Evolutionary conservation across 2,113 vertebrate genomes (phyloP), one percentile per base, ranked within the genome.

Genomic region (Pogona vitticeps): DNA sequence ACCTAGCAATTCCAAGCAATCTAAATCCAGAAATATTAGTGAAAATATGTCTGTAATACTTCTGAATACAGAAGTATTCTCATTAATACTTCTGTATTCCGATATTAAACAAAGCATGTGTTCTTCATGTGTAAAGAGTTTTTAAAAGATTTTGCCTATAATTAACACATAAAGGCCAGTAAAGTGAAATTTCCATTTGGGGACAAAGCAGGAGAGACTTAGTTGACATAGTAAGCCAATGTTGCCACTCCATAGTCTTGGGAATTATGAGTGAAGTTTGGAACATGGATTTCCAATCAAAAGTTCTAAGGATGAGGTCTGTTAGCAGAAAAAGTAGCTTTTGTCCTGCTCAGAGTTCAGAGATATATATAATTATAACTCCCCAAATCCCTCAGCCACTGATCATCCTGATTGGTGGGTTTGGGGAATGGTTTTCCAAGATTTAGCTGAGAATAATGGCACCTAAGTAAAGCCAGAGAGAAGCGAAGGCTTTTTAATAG

Each of bases 1-100:
- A 82, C 5, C 40, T n/a, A 1, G 42, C 61, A 73, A 8, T 26
- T 78, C 52, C 46, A 3, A 33, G 13, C 33, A 77, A 2, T 84
- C 76, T 86, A 81, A 91, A 78, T 1, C 80, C 67, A 89, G 72
- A 40, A 78, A 70, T 68, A 87, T 89, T 68, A 82, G 86, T 83
- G 78, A 20, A 12, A 81, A 75, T n/a, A n/a, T n/a, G n/a, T n/a
- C n/a, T n/a, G n/a, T n/a, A n/a, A n/a, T n/a, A n/a, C n/a, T n/a
- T n/a, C n/a, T n/a, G n/a, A n/a, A 77, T 1, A 83, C 67, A 88
- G 72, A 38, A 77, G 73, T 68, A 87, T 89, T 68, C 82, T 87
- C 84, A 80, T 20, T 13, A 81, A 75, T 52, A 52, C 46, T 52
- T 52, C 46, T 52, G 10, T 52, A 52, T 5, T 52, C 46, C 5